phyloP scores from a whole-genome alignment of 2,797 vertebrate species.

The Pseudomugil gertrudae region DNA sequence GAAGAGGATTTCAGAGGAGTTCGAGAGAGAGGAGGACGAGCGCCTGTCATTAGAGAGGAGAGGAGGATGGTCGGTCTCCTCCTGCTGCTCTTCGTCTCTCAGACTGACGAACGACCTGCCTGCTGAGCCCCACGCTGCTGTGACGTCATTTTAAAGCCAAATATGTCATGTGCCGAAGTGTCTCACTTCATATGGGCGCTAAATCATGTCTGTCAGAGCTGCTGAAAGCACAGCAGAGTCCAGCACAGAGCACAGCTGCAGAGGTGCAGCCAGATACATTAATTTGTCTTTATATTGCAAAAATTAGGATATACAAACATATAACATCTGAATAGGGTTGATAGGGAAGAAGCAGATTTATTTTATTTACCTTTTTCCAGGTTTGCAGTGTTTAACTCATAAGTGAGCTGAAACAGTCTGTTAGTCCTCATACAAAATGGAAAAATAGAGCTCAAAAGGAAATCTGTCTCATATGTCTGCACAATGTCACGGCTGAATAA shows the following conservation, averaged over 20 bases:
- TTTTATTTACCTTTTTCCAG: background rate
- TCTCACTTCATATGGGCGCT: slow-evolving; percentile 36
- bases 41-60: slow-evolving; percentile 66
- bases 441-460: background rate
- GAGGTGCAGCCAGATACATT: background rate
- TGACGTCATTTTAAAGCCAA: slow-evolving; percentile 84
- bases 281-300: background rate
- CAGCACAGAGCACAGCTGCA: background rate
- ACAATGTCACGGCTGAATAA: slow-evolving; percentile 5
- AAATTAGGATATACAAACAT: background rate
- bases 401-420: background rate
- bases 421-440: background rate
- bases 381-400: background rate
- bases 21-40: slow-evolving; percentile 53
- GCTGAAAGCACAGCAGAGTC: slow-evolving; percentile 1
- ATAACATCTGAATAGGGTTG: background rate
- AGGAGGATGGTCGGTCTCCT: slow-evolving; percentile 66
- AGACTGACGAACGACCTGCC: slow-evolving; percentile 81
- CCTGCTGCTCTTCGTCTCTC: slow-evolving; percentile 70
- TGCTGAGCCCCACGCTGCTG: slow-evolving; percentile 69
- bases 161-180: slow-evolving; percentile 67
- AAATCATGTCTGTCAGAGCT: slow-evolving; percentile 22
- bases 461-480: slow-evolving; percentile 1
- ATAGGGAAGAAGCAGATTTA: background rate
- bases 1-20: slow-evolving; percentile 64